Evolutionary conservation across 2,797 vertebrate species (phyloP), one percentile per base, ranked within the genome.

Genomic region (Ispidina picta): DNA sequence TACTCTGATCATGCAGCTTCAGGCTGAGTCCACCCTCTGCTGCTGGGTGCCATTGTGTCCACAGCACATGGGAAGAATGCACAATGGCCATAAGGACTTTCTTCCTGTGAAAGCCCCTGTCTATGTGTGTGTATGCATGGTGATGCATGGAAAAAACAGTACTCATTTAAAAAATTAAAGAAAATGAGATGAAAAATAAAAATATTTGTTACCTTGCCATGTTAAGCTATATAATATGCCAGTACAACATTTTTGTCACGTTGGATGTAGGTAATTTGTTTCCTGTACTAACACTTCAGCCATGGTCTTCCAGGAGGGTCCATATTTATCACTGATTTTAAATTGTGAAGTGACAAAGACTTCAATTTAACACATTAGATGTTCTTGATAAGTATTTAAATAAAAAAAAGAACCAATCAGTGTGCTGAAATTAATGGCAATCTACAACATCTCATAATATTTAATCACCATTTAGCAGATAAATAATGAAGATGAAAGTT

Each of bases 401-500:
- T n/a, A 35, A 8, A 33, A 15, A 66, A 63, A 65, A 60, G 46
- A 92, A 48, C 41, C 25, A 72, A 75, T 72, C 55, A 75, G 4
- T 54, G 33, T 66, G 22, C 68, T 84, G 31, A 82, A 91, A 80
- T 81, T 37, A 89, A 81, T 66, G 41, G 25, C n/a, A 75, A 79
- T 81, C 48, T 88, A 78, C 56, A 70, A 51, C 33, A 75, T 82
- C 64, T 81, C 65, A 49, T 90, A 82, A 80, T 63, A 89, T 63
- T 89, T 66, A 78, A 75, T 95, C 90, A 75, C n/a, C 55, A 59
- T 83, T 72, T 78, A 92, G 23, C 18, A 83, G 76, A 89, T 69
- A 92, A 94, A 88, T 76, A 92, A 89, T 43, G 70, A 84, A 94
- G 90, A 90, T 83, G 49, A 88, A 87, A 73, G 16, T 88, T 94